Conservation (phyloP, 2,888 invertebrate genomes). For the Pandemis corylana region DNA sequence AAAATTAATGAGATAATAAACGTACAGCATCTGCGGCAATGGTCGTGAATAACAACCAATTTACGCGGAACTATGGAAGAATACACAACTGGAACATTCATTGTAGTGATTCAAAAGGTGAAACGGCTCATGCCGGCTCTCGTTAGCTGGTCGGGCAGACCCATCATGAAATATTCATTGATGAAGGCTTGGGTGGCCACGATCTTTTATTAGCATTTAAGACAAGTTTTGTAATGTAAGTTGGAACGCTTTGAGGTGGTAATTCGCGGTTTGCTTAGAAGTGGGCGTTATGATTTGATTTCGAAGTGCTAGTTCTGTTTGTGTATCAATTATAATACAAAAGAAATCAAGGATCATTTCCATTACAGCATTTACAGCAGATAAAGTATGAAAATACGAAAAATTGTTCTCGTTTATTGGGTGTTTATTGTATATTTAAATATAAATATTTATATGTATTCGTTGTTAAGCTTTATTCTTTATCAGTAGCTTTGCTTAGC, state of each 20-base stretch:
- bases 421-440: too few species aligned
- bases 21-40: constrained; percentile 70
- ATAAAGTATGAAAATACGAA: too few species aligned
- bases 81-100: constrained; percentile 43
- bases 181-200: constrained; percentile 56
- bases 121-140: constrained; percentile 51
- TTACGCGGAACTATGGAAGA: constrained; percentile 50
- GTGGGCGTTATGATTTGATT: constrained; percentile 58
- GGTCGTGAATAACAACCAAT: constrained; percentile 55
- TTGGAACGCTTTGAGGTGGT: constrained; percentile 59
- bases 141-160: constrained; percentile 56
- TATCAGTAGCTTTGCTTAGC: too few species aligned
- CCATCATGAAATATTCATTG: constrained; percentile 76
- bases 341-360: background rate
- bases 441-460: too few species aligned
- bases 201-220: constrained; percentile 76
- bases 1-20: constrained; percentile 75
- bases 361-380: background rate
- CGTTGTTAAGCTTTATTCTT: too few species aligned
- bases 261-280: constrained; percentile 54
- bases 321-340: background rate
- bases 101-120: constrained; percentile 43
- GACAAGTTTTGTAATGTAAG: constrained; percentile 73
- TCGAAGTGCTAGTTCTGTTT: constrained; percentile 29
- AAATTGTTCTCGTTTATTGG: too few species aligned